phyloP scores from a whole-genome alignment of 2,888 invertebrate genomes.

The Thumatha senex region DNA sequence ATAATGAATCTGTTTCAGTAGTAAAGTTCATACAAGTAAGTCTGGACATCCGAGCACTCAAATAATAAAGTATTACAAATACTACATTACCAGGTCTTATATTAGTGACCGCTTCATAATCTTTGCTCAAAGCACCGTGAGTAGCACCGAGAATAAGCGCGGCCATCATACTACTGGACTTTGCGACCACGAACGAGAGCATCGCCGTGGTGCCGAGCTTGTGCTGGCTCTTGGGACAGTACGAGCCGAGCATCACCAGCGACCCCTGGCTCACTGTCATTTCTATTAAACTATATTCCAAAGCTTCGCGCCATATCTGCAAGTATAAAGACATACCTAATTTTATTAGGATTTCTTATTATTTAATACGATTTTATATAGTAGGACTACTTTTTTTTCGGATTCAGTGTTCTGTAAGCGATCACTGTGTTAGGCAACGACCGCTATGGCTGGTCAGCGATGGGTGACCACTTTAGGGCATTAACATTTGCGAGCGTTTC shows the following conservation, averaged over 20 bases:
- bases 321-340: neutral
- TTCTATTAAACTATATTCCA: constrained; percentile 68
- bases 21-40: too few species aligned
- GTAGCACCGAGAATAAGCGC: constrained; percentile 62
- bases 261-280: constrained; percentile 69
- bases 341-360: too few species aligned
- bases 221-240: constrained; percentile 60
- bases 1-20: too few species aligned
- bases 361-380: too few species aligned
- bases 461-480: too few species aligned
- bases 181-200: constrained; percentile 56
- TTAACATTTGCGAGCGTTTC: too few species aligned
- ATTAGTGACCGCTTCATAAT: constrained; percentile 61
- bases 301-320: constrained; percentile 73
- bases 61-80: too few species aligned
- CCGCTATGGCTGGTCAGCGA: too few species aligned
- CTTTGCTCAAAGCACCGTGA: constrained; percentile 60
- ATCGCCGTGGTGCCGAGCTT: constrained; percentile 54
- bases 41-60: too few species aligned
- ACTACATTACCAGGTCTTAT: constrained; percentile 52
- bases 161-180: constrained; percentile 50
- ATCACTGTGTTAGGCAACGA: too few species aligned
- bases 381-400: too few species aligned
- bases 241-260: constrained; percentile 67
- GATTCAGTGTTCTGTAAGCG: too few species aligned